Evolutionary conservation across 2,888 invertebrate genomes (phyloP).

Genomic region (Rhagonycha lutea): DNA sequence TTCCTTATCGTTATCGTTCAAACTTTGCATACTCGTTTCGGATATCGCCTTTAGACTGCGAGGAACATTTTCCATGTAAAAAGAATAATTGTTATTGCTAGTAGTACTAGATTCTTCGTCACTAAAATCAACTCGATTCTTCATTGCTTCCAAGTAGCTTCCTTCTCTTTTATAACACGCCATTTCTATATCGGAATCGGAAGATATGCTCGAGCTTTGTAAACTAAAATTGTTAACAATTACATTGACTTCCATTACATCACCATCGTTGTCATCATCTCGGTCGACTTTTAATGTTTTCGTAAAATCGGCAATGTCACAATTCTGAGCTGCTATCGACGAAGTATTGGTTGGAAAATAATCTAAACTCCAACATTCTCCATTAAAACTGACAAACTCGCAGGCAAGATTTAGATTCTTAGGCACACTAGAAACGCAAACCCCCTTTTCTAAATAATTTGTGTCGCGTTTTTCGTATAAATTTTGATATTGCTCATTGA

Average conservation of each 20-base stretch:
- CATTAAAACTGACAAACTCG: slow-evolving; percentile 35
- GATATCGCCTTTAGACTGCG: slow-evolving; percentile 52
- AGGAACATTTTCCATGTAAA: slow-evolving; percentile 35
- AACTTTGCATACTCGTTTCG: slow-evolving; percentile 50
- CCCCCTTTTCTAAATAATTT: slow-evolving; percentile 48
- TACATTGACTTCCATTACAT: slow-evolving; percentile 4
- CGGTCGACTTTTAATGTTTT: background rate
- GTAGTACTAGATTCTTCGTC: slow-evolving; percentile 61
- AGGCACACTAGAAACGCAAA: slow-evolving; percentile 63
- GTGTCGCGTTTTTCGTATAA: slow-evolving; percentile 19
- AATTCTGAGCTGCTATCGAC: slow-evolving; percentile 54
- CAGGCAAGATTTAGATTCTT: slow-evolving; percentile 68
- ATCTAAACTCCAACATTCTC: slow-evolving; percentile 33
- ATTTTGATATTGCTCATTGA: slow-evolving; percentile 27
- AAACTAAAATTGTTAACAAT: slow-evolving; percentile 6
- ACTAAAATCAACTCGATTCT: slow-evolving; percentile 50
- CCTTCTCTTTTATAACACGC: slow-evolving; percentile 48
- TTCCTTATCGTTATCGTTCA: slow-evolving; percentile 33
- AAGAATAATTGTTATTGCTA: slow-evolving; percentile 56
- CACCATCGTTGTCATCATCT: background rate
- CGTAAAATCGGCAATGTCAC: slow-evolving; percentile 50
- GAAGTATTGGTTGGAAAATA: slow-evolving; percentile 29
- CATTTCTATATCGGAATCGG: slow-evolving; percentile 30
- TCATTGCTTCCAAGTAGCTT: slow-evolving; percentile 53
- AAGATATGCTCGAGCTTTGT: slow-evolving; percentile 33